Base-by-base conservation (phyloP, 2,888 invertebrate genomes). In the Candidula unifasciata region DNA sequence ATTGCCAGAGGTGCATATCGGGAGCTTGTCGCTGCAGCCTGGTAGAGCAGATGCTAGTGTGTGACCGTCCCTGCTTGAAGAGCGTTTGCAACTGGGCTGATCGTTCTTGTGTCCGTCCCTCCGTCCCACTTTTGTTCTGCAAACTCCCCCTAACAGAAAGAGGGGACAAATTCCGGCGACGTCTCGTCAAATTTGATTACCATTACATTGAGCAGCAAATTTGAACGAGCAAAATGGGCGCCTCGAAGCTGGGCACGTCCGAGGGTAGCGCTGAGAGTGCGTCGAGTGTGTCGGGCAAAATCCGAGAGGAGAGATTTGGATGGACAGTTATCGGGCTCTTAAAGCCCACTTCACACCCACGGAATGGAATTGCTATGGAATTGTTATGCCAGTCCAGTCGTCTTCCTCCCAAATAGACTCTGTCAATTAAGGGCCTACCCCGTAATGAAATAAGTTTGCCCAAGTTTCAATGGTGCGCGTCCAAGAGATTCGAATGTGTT, bases 271-370 rank as follows among this genome's bases (percentile, higher is more conserved):
- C 33, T 52, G 78, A 83, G 83, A 33, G 64, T 54, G 68, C 35
- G 37, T 78, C 30, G 60, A 83, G 83, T 78, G 78, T 57, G 77
- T 54, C 77, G 33, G 52, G 54, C 78, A 69, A 77, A 68, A 83
- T 69, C 74, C 74, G 33, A 66, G 77, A 69, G 33, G 27, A 78
- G 83, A 83, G 83, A 69, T 83, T 77, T 83, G 83, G 83, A 83
- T 83, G 83, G 83, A 83, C 83, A 83, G 83, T 83, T 83, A 83
- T 83, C 83, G 27, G 60, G 78, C 83, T 69, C 68, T 83, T 35
- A 78, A n/a, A 57, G 16, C 35, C 83, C 69, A 68, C 83, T 83
- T 57, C 83, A 78, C 77, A 35, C 35, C 69, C 83, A 33, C 24
- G 76, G 76, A 76, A 52, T 76, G 74, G 76, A 80, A 82, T 74